Conservation (phyloP, 2,797 vertebrate genomes). For the Heterohyrax brucei region DNA sequence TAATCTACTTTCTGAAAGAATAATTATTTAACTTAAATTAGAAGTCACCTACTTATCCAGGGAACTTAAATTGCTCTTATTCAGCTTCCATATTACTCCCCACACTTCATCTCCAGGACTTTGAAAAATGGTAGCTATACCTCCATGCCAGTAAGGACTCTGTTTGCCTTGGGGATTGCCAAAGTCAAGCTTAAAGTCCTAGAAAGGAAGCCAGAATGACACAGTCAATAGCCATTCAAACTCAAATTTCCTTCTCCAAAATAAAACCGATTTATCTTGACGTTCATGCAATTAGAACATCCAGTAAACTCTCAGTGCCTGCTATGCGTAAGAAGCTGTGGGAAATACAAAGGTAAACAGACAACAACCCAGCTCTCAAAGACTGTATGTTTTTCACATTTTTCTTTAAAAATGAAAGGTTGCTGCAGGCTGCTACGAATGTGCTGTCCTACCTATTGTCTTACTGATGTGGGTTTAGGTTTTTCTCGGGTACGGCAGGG, state of each 20-base stretch:
- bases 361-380: constrained; percentile 30
- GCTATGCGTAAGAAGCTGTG: constrained; percentile 27
- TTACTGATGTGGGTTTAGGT: too few relatives aligned
- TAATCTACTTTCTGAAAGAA: constrained; percentile 41
- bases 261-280: constrained; percentile 63
- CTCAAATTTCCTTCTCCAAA: constrained; percentile 44
- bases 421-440: too few relatives aligned
- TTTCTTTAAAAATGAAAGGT: constrained; percentile 65
- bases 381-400: constrained; percentile 6
- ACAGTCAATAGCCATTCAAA: constrained; percentile 76
- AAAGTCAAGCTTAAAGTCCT: constrained; percentile 96
- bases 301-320: constrained; percentile 45
- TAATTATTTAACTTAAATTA: constrained; percentile 79
- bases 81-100: constrained; percentile 96
- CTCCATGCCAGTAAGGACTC: constrained; percentile 95
- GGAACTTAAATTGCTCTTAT: constrained; percentile 92
- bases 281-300: constrained; percentile 34
- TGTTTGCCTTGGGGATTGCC: constrained; percentile 93
- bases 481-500: too few relatives aligned
- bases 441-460: too few relatives aligned
- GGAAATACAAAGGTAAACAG: constrained; percentile 63
- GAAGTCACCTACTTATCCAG: constrained; percentile 95
- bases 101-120: constrained; percentile 95
- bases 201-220: constrained; percentile 86
- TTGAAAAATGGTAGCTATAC: constrained; percentile 94